A percentile compares a stretch with the other conserved stretches of the same genome.
Evolutionary conservation across 2,113 vertebrate species (phyloP).

Genomic region (Cryptomyrus ogoouensis): DNA sequence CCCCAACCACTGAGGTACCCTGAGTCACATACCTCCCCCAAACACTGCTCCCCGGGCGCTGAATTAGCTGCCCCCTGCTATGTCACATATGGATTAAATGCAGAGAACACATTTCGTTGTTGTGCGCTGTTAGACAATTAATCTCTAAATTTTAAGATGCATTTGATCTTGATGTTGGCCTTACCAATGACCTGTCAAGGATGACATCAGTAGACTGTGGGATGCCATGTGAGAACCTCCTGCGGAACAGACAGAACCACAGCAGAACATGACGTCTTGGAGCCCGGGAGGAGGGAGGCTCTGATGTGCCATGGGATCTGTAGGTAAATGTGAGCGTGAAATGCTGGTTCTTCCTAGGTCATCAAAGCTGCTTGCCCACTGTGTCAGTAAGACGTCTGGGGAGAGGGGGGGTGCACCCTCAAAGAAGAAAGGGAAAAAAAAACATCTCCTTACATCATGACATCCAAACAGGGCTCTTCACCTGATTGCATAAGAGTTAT

Average conservation of each 20-base stretch:
- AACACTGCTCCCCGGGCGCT: no score
- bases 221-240: background rate
- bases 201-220: background rate
- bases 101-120: no score
- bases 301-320: background rate
- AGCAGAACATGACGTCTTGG: background rate
- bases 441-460: slow-evolving; percentile 27
- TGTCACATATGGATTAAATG: no score
- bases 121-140: no score
- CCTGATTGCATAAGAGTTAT: slow-evolving; percentile 36
- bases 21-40: no score
- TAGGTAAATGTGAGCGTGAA: background rate
- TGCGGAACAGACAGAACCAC: background rate
- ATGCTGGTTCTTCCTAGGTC: background rate
- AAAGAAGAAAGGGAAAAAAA: background rate
- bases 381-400: background rate
- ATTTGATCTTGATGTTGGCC: background rate
- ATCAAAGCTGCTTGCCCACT: background rate
- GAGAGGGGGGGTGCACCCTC: background rate
- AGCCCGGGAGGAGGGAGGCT: background rate
- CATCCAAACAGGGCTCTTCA: slow-evolving; percentile 37
- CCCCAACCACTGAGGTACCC: no score
- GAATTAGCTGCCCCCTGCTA: no score
- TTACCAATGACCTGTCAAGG: background rate
- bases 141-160: background rate